phyloP scores from a whole-genome alignment of 2,888 invertebrate species.

The Pediacus dermestoides region DNA sequence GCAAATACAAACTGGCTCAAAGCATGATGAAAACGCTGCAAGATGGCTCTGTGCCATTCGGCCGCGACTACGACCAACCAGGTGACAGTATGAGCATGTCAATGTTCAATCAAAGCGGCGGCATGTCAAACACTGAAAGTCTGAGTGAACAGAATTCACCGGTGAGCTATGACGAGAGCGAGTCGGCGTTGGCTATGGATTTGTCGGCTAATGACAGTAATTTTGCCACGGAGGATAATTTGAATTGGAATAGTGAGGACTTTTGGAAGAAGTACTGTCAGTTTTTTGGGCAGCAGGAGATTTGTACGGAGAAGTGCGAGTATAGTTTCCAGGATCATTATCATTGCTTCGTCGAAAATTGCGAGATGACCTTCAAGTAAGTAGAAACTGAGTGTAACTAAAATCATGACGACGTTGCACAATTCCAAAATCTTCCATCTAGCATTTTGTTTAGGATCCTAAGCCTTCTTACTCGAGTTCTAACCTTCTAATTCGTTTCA shows the following conservation, averaged over 20 bases:
- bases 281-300: constrained; percentile 47
- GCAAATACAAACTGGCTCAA: constrained; percentile 65
- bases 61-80: constrained; percentile 54
- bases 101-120: constrained; percentile 36
- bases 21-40: constrained; percentile 59
- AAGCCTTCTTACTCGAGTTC: too few relatives aligned
- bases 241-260: constrained; percentile 50
- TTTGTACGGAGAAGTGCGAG: constrained; percentile 51
- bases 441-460: too few relatives aligned
- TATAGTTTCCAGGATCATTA: constrained; percentile 77
- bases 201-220: constrained; percentile 45
- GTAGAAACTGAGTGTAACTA: constrained; percentile 13
- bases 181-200: constrained; percentile 46
- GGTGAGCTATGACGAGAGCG: constrained; percentile 49
- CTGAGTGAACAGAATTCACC: constrained; percentile 56
- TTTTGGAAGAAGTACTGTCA: constrained; percentile 58
- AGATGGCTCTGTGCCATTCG: constrained; percentile 49
- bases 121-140: constrained; percentile 50
- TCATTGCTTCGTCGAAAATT: constrained; percentile 77
- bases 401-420: too few relatives aligned
- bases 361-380: constrained; percentile 69
- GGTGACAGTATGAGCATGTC: constrained; percentile 45
- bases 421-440: too few relatives aligned
- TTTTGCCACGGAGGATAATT: constrained; percentile 36
- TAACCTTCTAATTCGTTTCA: too few relatives aligned